Evolutionary conservation across 2,113 vertebrate genomes (phyloP), one percentile per base, ranked within the genome.

Genomic region (Notechis scutatus): DNA sequence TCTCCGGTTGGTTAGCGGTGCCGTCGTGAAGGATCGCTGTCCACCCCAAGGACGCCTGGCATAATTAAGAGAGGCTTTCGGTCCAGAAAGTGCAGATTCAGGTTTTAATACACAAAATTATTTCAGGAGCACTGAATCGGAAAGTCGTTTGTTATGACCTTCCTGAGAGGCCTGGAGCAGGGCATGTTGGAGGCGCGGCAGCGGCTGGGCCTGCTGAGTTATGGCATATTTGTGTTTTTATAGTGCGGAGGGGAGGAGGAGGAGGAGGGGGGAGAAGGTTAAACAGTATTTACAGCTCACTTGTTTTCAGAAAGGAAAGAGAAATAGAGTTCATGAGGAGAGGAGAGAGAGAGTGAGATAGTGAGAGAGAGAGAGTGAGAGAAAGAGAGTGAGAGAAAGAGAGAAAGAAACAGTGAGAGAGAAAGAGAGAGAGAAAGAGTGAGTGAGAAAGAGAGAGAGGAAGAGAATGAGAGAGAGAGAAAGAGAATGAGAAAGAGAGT

Each of bases 61-160:
- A 98, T 99, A 99, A 99, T 99, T 99, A 98, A 99, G 98, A 99
- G 98, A 99, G 98, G 99, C 98, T 99, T 99, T 99, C 99, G 98
- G 99, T 99, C 98, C 99, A 99, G 99, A 99, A 99, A 99, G 99
- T 99, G 99, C 99, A 99, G 99, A 99, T 99, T 99, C 99, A 99
- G 99, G 99, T 99, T 99, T 99, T 99, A 99, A 99, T 99, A 99
- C 99, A 99, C 99, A 99, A 99, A 99, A 99, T 99, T 99, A 99
- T 99, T 99, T 99, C 99, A 99, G 98, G 98, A 99, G 99, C 99
- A 99, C 98, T 99, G 99, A 99, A 99, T 99, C 98, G 99, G 99
- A 99, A 99, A 99, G 99, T 99, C 99, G 99, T 99, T 99, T 99
- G 99, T 99, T 99, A 98, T 99, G 99, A 99, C 99, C 99, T 99